Conservation (phyloP, 2,888 invertebrate species). For the Choreutis nemorana region DNA sequence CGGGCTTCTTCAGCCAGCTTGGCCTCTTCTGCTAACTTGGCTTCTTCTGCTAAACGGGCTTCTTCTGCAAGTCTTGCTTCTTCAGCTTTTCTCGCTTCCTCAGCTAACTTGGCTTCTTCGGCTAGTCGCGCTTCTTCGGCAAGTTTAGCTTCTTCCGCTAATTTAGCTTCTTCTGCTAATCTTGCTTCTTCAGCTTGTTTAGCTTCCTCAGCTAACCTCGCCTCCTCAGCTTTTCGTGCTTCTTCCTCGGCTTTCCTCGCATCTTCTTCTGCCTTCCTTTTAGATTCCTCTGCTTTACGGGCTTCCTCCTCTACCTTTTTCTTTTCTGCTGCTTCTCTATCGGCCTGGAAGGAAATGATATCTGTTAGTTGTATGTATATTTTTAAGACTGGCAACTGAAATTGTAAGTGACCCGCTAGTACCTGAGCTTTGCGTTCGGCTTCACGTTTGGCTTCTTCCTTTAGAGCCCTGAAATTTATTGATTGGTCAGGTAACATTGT, state of each 20-base stretch:
- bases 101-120: conserved; percentile 27
- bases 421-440: conserved; percentile 58
- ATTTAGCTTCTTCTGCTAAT: conserved; percentile 36
- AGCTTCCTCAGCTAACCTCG: conserved; percentile 53
- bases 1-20: conserved; percentile 22
- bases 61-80: conserved; percentile 50
- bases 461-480: conserved; percentile 40
- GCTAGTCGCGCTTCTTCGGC: conserved; percentile 41
- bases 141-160: conserved; percentile 52
- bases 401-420: too few species aligned
- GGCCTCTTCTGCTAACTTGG: conserved; percentile 29
- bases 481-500: too few species aligned
- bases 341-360: conserved; percentile 21
- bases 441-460: conserved; percentile 62
- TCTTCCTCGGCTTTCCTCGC: conserved; percentile 34
- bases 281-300: conserved; percentile 56
- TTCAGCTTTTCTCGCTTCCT: conserved; percentile 36
- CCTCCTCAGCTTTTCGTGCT: conserved; percentile 38
- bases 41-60: conserved; percentile 22
- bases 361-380: too few species aligned
- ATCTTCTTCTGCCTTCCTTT: conserved; percentile 57
- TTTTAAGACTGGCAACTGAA: too few species aligned
- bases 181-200: conserved; percentile 47
- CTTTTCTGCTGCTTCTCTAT: conserved; percentile 48
- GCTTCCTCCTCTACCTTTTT: conserved; percentile 66